Evolutionary conservation across 2,888 invertebrate genomes (phyloP).

Genomic region (Chromoteleia sp.): DNA sequence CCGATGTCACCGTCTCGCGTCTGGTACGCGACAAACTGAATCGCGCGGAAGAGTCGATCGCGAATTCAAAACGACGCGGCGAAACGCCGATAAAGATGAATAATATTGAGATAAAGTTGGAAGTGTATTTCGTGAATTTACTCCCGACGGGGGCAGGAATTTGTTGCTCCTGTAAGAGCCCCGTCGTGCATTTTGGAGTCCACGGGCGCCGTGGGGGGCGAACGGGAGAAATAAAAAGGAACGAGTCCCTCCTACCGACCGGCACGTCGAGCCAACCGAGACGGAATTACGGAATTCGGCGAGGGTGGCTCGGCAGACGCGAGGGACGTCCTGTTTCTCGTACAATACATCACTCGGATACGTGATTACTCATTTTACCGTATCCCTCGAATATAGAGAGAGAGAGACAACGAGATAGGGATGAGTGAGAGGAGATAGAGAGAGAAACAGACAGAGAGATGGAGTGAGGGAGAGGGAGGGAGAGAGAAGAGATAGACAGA

Average conservation of each 20-base stretch:
- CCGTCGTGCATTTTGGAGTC: conserved; percentile 73
- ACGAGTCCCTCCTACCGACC: conserved; percentile 64
- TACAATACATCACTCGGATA: conserved; percentile 61
- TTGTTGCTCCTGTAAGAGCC: conserved; percentile 50
- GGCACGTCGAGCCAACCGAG: conserved; percentile 24
- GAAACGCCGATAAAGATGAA: conserved; percentile 47
- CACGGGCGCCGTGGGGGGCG: conserved; percentile 78
- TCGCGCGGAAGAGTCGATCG: conserved; percentile 25
- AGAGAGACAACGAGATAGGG: too few species aligned
- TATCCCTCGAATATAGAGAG: conserved; percentile 48
- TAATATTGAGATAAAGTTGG: conserved; percentile 55
- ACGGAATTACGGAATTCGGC: conserved; percentile 17
- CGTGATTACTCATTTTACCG: conserved; percentile 66
- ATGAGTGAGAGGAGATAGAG: too few species aligned
- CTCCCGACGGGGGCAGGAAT: conserved; percentile 26
- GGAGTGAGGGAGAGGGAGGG: too few species aligned
- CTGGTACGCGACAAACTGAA: conserved; percentile 21
- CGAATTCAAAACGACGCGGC: conserved; percentile 34
- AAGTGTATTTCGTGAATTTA: conserved; percentile 47
- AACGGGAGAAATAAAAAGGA: conserved; percentile 75
- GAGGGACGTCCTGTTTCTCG: conserved; percentile 40
- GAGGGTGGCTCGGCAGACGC: conserved; percentile 51
- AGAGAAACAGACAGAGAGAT: too few species aligned
- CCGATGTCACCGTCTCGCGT: not conserved
- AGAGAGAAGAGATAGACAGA: too few species aligned